Evolutionary conservation across 2,797 vertebrate genomes (phyloP), one percentile per base, ranked within the genome.

Genomic region (Pseudochirops cupreus): DNA sequence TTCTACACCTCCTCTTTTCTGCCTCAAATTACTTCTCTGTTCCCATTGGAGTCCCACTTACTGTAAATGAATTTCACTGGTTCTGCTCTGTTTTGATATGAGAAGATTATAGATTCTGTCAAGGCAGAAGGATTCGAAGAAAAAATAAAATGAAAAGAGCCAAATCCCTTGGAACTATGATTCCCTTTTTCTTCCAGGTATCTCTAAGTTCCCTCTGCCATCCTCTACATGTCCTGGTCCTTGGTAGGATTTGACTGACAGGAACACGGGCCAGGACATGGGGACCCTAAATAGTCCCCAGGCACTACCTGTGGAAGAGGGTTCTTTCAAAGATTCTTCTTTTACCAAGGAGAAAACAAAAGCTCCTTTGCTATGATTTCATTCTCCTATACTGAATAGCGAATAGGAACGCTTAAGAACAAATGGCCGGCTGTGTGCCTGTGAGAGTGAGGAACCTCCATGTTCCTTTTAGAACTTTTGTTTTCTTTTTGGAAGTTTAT

Each of bases 71-170:
- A 50, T 93, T 91, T 16, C 92, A 53, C 94, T 97, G 57, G 28
- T 62, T 94, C n/a, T 93, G 33, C 24, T 96, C 12, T 82, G 92
- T 90, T 97, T 97, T 67, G 18, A 5, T 90, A 57, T 56, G 1
- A 92, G 33, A 53, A 58, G 52, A 97, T 97, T 96, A 92, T 3
- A 95, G 11, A 67, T 94, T 96, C 91, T 96, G 50, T 95, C 91
- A 93, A 89, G 9, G 12, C 4, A 50, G 28, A 93, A 96, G 52
- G 31, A 57, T 91, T 97, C 92, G 18, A 95, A 29, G 56, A 26
- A 92, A 97, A 91, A 97, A 54, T 12, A 10, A 96, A 94, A 55
- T 21, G n/a, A 97, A 97, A 92, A 94, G 91, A 96, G 5, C 4
- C 91, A 93, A 98, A 94, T 92, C 54, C 0, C 24, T 16, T 92